Base-by-base conservation (phyloP, 2,797 vertebrate genomes). In the Thaleichthys pacificus region DNA sequence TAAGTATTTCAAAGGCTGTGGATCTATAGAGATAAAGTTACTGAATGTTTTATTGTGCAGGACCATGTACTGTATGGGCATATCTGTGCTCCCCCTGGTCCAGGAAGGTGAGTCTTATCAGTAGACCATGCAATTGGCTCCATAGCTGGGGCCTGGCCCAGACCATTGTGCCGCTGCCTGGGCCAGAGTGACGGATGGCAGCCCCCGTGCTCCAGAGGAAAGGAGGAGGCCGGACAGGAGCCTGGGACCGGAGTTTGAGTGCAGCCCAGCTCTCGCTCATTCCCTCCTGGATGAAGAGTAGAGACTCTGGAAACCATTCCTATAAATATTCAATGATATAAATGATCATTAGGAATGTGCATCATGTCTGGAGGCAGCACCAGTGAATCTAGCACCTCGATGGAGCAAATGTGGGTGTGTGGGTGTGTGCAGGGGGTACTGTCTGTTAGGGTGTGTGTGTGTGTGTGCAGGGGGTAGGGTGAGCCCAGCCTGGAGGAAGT, bases 101-200 rank as follows among this genome's bases (percentile, higher is more conserved):
- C 91, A 89, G 92, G 92, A 94, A 93, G 91, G 88, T 87, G 87
- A 91, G 88, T 84, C 91, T 93, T 93, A 93, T 93, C 93, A 93
- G 92, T 89, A 87, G 80, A 74, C 83, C 84, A 84, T 84, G 89
- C 82, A 86, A 88, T 86, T 87, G 89, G 88, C 86, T 91, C 83
- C 82, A 89, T 88, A 89, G 87, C 87, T 88, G 87, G 84, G 81
- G 82, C 86, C 89, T 77, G 85, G 89, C 86, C 83, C 74, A 72
- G 60, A 82, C 92, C 89, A 93, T 93, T 94, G 92, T 93, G 88
- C 89, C 85, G 78, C 87, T 93, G 93, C 92, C 92, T 89, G 80
- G 74, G 82, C 72, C 77, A 74, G 83, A 85, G 91, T 93, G 93
- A 94, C 91, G 89, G 88, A 94, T 93, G 91, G 91, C 89, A 91